Evolutionary conservation across 2,113 vertebrate genomes (phyloP).

Genomic region (Apaloderma vittatum): DNA sequence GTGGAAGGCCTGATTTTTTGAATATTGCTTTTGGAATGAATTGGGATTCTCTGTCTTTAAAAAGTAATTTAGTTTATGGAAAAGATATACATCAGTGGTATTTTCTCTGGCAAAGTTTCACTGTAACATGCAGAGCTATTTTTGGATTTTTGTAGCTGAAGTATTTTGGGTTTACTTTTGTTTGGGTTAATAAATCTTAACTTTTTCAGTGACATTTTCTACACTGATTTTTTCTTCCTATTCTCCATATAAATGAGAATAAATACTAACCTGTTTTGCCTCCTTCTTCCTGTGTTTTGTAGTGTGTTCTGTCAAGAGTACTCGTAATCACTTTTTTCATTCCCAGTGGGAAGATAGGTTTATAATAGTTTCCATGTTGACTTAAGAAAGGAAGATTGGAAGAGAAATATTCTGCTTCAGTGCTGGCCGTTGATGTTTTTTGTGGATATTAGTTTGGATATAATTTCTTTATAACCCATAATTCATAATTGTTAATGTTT

Average conservation of each 20-base stretch:
- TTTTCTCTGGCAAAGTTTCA: not conserved
- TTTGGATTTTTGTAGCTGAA: not conserved
- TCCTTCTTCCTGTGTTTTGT: not conserved
- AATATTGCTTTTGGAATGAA: not conserved
- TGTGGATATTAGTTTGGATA: not conserved
- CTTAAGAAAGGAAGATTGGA: not conserved
- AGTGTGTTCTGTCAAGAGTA: not conserved
- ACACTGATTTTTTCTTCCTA: not conserved
- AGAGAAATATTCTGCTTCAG: not conserved
- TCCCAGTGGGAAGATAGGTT: accelerated
- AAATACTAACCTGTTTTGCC: not conserved
- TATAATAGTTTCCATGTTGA: not conserved
- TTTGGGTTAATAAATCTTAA: not conserved
- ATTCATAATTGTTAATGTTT: not conserved
- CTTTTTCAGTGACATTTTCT: not conserved
- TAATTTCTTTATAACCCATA: not conserved
- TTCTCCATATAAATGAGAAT: not conserved
- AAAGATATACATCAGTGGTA: not conserved
- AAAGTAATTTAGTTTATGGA: not conserved
- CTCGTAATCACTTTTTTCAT: not conserved
- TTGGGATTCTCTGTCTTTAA: not conserved
- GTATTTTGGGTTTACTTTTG: not conserved
- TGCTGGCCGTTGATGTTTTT: not conserved
- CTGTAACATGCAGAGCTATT: not conserved
- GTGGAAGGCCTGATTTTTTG: not conserved